Percentiles rank a stretch among this genome's conserved stretches.
These are phyloP conservation scores for Clinocottus analis DNA, from an alignment of 2,113 vertebrate species.

Conservation along the genomic window DNA sequence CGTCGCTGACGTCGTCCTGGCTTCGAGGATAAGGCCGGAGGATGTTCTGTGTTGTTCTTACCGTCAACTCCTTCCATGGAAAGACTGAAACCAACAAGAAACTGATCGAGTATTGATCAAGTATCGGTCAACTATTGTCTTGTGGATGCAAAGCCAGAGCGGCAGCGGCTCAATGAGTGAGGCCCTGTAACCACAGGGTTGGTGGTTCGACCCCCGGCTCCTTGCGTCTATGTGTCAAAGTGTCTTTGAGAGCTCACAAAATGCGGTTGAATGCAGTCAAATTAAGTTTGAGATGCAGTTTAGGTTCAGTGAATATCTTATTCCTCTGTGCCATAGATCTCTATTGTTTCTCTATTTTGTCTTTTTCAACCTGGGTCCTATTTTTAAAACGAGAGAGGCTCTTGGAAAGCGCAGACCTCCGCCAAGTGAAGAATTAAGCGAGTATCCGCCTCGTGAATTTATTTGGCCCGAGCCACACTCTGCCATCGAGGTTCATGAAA, in stretches of 20 bases:
- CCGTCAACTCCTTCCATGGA: not conserved
- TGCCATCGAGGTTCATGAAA: not conserved
- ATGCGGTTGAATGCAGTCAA: too few species aligned
- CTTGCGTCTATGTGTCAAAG: too few species aligned
- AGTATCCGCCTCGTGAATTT: not conserved
- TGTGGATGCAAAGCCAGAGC: not conserved
- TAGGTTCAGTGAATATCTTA: not conserved
- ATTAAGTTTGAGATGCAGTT: not conserved
- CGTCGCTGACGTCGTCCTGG: conserved; percentile 14
- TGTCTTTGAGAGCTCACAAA: too few species aligned
- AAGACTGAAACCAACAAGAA: not conserved
- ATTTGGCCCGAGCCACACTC: not conserved
- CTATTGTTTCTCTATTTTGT: not conserved
- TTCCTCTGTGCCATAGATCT: not conserved
- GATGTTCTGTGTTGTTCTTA: not conserved
- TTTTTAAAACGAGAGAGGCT: not conserved
- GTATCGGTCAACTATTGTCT: too few species aligned
- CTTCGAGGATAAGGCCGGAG: conserved; percentile 4
- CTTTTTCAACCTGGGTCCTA: not conserved
- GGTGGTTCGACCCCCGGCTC: too few species aligned
- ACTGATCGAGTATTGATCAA: not conserved
- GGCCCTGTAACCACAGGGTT: too few species aligned
- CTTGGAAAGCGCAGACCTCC: too few species aligned
- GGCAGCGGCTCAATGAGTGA: not conserved
- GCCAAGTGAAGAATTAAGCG: not conserved